These are phyloP conservation scores for Neotoxoptera formosana DNA, from an alignment of 1,140 invertebrate species.

Conservation along the genomic window DNA sequence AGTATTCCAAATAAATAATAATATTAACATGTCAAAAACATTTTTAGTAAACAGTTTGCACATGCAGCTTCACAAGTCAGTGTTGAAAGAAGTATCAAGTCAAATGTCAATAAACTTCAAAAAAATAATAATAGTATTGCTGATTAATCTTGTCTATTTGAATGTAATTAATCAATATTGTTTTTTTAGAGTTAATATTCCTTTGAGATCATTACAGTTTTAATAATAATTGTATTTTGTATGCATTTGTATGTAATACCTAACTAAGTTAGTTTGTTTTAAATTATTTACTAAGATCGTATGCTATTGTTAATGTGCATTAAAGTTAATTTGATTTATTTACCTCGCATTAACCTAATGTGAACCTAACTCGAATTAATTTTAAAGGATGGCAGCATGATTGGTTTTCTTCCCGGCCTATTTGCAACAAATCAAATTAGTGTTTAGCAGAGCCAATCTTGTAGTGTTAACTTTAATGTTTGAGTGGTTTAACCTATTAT, in stretches of 20 bases:
- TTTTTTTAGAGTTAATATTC: background rate
- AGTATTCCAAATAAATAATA: background rate
- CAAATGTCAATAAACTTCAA: constrained; percentile 85
- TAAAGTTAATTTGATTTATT: background rate
- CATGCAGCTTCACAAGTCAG: constrained; percentile 72
- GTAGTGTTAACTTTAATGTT: background rate
- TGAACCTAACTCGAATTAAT: background rate
- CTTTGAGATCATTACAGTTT: background rate
- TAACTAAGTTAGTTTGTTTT: background rate
- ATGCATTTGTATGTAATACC: background rate
- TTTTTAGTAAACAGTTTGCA: constrained; percentile 73
- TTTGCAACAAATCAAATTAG: background rate
- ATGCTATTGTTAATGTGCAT: background rate
- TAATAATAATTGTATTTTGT: background rate
- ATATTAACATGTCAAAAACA: constrained; percentile 59
- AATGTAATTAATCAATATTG: background rate
- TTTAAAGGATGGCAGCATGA: background rate
- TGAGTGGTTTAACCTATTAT: background rate
- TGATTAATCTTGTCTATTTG: background rate
- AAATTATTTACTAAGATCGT: background rate
- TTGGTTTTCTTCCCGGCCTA: background rate
- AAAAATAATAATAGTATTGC: constrained; percentile 58
- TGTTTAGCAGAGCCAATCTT: background rate
- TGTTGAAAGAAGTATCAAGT: constrained; percentile 78
- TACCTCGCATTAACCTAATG: background rate